A percentile compares a stretch with the other conserved stretches of the same genome.
phyloP scores from a whole-genome alignment of 2,888 invertebrate species.

The Leucozona laternaria region DNA sequence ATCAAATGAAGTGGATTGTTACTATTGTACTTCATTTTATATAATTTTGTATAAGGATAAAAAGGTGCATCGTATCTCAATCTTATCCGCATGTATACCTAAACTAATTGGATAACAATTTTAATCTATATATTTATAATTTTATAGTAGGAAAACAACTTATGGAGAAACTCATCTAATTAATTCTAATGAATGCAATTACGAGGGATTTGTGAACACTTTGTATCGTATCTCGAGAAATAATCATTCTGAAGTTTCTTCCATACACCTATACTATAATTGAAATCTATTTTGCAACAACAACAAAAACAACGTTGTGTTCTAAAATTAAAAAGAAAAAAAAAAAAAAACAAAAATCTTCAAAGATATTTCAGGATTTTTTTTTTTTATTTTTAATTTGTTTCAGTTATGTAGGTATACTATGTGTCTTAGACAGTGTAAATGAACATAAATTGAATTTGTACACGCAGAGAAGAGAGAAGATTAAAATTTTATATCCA shows the following conservation, averaged over 20 bases:
- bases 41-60: not conserved
- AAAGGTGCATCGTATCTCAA: not conserved
- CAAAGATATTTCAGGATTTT: not conserved
- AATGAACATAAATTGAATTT: slow-evolving; percentile 48
- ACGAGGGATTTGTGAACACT: slow-evolving; percentile 48
- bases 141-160: slow-evolving; percentile 39
- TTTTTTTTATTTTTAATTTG: slow-evolving; percentile 14
- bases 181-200: slow-evolving; percentile 61
- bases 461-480: slow-evolving; percentile 32
- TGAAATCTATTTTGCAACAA: not conserved
- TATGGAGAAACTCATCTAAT: slow-evolving; percentile 56
- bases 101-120: slow-evolving; percentile 58
- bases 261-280: slow-evolving; percentile 7
- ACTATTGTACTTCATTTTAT: not conserved
- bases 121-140: slow-evolving; percentile 52
- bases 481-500: slow-evolving; percentile 52
- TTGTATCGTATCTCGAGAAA: slow-evolving; percentile 29
- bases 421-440: slow-evolving; percentile 36
- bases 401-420: slow-evolving; percentile 6
- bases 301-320: slow-evolving; percentile 2
- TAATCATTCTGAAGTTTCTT: slow-evolving; percentile 3
- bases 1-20: not conserved
- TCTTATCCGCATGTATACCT: not conserved
- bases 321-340: slow-evolving; percentile 1
- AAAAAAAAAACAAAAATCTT: slow-evolving; percentile 7